These are phyloP conservation scores for Archaeoteleia sp. DNA, from an alignment of 2,888 invertebrate genomes.

Conservation along the genomic window DNA sequence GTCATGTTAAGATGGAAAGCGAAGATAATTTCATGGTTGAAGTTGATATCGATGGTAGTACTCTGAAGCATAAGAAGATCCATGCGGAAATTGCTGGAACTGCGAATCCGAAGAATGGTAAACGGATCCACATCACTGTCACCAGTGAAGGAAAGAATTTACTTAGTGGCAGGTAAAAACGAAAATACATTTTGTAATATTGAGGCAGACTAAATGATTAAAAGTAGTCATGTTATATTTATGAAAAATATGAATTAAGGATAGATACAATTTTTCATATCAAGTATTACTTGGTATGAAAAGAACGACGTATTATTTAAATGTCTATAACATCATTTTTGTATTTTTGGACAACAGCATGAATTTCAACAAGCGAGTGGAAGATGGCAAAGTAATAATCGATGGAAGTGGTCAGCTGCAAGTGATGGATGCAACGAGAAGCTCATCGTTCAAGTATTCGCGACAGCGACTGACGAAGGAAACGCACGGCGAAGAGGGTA, in stretches of 20 bases:
- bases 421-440: slow-evolving; percentile 81
- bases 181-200: too few species aligned
- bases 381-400: slow-evolving; percentile 80
- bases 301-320: too few species aligned
- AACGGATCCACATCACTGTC: slow-evolving; percentile 80
- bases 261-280: too few species aligned
- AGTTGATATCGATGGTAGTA: slow-evolving; percentile 79
- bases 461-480: slow-evolving; percentile 78
- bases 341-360: slow-evolving; percentile 74
- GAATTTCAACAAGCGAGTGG: slow-evolving; percentile 81
- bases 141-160: slow-evolving; percentile 81
- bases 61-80: slow-evolving; percentile 80
- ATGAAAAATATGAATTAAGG: too few species aligned
- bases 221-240: too few species aligned
- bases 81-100: slow-evolving; percentile 80
- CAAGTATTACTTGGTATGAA: too few species aligned
- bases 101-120: slow-evolving; percentile 77
- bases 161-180: slow-evolving; percentile 81
- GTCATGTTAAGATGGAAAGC: slow-evolving; percentile 75
- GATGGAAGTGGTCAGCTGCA: slow-evolving; percentile 86
- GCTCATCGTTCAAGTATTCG: slow-evolving; percentile 85
- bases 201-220: too few species aligned
- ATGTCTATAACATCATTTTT: background rate
- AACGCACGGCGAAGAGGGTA: slow-evolving; percentile 82
- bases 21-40: slow-evolving; percentile 82